Base-by-base conservation (phyloP, 2,888 invertebrate species). In the Pollenia griseotomentosa region DNA sequence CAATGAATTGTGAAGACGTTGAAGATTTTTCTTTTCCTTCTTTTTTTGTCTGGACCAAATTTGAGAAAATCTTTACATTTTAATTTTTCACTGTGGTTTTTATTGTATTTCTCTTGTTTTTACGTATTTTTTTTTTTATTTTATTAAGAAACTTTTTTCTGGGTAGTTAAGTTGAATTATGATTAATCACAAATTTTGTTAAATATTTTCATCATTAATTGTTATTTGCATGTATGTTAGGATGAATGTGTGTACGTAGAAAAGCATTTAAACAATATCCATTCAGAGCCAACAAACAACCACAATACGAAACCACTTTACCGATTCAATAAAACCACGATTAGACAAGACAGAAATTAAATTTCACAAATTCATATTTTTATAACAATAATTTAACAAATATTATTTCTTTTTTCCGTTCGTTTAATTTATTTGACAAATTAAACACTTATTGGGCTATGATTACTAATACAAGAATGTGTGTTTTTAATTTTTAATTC, bases 31-130 rank as follows among this genome's bases (percentile, higher is more conserved):
- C 42, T 73, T 74, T 68, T 75, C 51, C 59, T 63, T 74, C 10
- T 48, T 70, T 78, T 68, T 77, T 51, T 74, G 79, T 84, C 84
- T 84, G 84, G 79, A 84, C 79, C 84, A 80, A 33, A 74, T 59
- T 73, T 78, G 12, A 12, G 44, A 46, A 77, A 77, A 53, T 61
- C 48, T 84, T 73, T 68, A 79, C 73, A 73, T 74, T 66, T 83
- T 83, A 79, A 63, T 57, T 77, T 75, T 46, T 51, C 59, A 84
- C 40, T 66, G 44, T 9, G 6, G 12, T 61, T 63, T 61, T 57
- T 65, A n/a, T 73, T 14, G 44, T 68, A 12, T 44, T 48, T 66
- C 12, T 55, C 33, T 6, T 33, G 33, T 33, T 51, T 33, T 55
- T 5, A 46, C 4, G 11, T 55, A 16, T 7, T 55, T 44, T 70